phyloP scores from a whole-genome alignment of 2,888 invertebrate genomes.

The Phaonia tiefii region DNA sequence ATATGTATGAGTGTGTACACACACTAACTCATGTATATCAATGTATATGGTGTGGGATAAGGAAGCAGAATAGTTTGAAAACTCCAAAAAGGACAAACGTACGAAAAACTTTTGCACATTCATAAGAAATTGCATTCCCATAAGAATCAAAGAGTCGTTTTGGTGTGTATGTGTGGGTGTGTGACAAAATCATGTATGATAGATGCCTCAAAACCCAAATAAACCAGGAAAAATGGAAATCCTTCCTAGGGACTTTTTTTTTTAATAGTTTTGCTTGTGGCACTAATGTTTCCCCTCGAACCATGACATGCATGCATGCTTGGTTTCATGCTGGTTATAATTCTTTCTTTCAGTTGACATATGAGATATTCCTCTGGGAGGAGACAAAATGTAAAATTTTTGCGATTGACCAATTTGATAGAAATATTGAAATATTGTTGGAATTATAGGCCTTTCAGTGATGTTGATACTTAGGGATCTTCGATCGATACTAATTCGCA shows the following conservation, averaged over 20 bases:
- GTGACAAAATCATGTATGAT: constrained; percentile 32
- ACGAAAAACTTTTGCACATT: constrained; percentile 54
- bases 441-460: too few relatives aligned
- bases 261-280: constrained; percentile 61
- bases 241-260: constrained; percentile 51
- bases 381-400: too few relatives aligned
- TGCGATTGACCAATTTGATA: too few relatives aligned
- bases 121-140: constrained; percentile 45
- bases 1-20: too few relatives aligned
- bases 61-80: background rate
- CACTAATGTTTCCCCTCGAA: constrained; percentile 57
- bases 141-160: constrained; percentile 49
- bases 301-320: background rate
- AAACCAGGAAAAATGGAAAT: constrained; percentile 38
- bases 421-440: too few relatives aligned
- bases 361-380: too few relatives aligned
- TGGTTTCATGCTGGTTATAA: constrained; percentile 23
- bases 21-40: background rate
- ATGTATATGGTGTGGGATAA: background rate
- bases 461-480: too few relatives aligned
- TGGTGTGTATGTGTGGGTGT: background rate
- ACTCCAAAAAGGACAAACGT: constrained; percentile 44
- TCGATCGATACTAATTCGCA: too few relatives aligned
- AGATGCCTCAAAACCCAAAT: constrained; percentile 46
- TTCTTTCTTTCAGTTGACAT: too few relatives aligned